A percentile compares a stretch with the other conserved stretches of the same genome.
Conservation (phyloP, 1,140 invertebrate genomes). For the Spodoptera frugiperda region DNA sequence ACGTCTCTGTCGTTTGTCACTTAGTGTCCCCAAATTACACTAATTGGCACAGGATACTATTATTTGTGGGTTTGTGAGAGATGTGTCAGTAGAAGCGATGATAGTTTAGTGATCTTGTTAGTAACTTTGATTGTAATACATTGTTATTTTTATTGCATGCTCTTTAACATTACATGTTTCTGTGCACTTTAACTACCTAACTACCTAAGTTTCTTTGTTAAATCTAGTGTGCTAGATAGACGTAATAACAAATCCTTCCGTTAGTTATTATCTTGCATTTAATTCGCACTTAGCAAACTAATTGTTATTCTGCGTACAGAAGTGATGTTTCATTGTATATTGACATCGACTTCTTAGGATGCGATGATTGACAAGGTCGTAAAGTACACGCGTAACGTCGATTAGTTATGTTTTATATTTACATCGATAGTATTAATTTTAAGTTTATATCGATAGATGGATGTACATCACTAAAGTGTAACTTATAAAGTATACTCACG, state of each 20-base stretch:
- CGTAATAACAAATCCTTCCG: slow-evolving; percentile 23
- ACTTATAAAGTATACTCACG: too few species aligned
- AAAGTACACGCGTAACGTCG: slow-evolving; percentile 46
- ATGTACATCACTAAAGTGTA: background rate
- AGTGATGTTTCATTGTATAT: slow-evolving; percentile 58
- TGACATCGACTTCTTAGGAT: slow-evolving; percentile 58
- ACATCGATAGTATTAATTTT: background rate
- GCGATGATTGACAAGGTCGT: slow-evolving; percentile 52
- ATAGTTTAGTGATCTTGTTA: slow-evolving; percentile 46
- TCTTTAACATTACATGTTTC: background rate
- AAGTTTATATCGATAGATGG: slow-evolving; percentile 1
- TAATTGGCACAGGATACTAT: slow-evolving; percentile 35
- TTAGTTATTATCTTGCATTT: slow-evolving; percentile 46
- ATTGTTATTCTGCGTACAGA: slow-evolving; percentile 63
- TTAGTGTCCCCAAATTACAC: slow-evolving; percentile 56
- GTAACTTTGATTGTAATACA: background rate
- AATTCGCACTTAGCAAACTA: slow-evolving; percentile 50
- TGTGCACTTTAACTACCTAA: background rate
- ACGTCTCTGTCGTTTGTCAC: slow-evolving; percentile 74
- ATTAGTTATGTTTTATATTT: slow-evolving; percentile 33
- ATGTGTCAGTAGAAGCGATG: slow-evolving; percentile 53
- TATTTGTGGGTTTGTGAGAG: slow-evolving; percentile 1
- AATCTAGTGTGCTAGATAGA: too few species aligned
- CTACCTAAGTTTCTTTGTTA: background rate
- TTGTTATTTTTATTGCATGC: slow-evolving; percentile 6